Evolutionary conservation across 1,140 invertebrate species (phyloP).

Genomic region (Aphidius ervi): DNA sequence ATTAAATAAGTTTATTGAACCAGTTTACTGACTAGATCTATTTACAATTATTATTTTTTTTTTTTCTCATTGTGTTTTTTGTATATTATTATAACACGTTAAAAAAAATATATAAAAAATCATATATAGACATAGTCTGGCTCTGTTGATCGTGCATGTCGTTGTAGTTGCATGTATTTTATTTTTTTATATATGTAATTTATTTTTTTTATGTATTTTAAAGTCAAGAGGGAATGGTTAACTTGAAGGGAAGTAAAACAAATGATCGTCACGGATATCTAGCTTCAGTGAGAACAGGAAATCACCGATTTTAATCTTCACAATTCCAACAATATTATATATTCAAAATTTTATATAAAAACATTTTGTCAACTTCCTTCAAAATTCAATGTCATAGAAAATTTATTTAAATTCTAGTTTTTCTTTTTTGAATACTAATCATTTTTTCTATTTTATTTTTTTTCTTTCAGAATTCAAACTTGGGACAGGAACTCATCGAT

Average conservation of each 20-base stretch:
- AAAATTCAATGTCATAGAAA: not conserved
- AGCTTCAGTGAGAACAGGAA: conserved; percentile 38
- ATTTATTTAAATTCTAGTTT: not conserved
- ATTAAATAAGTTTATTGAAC: too few relatives aligned
- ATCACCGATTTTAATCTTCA: conserved; percentile 37
- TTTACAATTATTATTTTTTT: too few relatives aligned
- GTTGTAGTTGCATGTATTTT: conserved; percentile 5
- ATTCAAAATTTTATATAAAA: too few relatives aligned
- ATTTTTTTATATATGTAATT: too few relatives aligned
- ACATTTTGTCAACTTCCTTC: not conserved
- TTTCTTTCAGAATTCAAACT: conserved; percentile 73
- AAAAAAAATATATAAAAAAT: too few relatives aligned
- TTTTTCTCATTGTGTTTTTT: too few relatives aligned
- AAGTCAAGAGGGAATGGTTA: not conserved
- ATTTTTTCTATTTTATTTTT: conserved; percentile 37
- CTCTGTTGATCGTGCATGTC: conserved; percentile 25
- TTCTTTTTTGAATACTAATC: not conserved
- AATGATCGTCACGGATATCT: conserved; percentile 38
- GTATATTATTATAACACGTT: too few relatives aligned
- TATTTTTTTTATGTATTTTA: too few relatives aligned
- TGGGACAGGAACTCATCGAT: conserved; percentile 81
- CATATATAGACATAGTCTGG: not conserved
- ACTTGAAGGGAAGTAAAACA: conserved; percentile 28
- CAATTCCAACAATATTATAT: too few relatives aligned
- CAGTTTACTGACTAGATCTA: too few relatives aligned